Evolutionary conservation across 2,888 invertebrate species (phyloP), one percentile per base, ranked within the genome.

Genomic region (Aphodius granarius): DNA sequence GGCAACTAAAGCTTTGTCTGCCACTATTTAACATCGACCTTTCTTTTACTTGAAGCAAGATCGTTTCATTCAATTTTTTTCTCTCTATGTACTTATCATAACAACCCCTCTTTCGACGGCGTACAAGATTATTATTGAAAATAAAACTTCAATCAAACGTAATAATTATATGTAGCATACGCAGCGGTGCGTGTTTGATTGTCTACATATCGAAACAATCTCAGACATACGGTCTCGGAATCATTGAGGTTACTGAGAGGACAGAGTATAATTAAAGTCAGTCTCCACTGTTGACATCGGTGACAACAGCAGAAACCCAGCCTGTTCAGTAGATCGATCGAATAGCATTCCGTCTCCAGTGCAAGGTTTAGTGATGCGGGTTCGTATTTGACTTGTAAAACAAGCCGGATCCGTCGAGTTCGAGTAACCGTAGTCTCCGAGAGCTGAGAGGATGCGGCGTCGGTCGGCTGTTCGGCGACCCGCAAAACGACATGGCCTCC

Each of bases 401-500:
- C 43, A 43, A 43, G 43, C 43, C 43, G 43, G 43, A 43, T 43
- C 43, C 43, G 3, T 43, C 43, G 43, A 43, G 43, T 43, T 43
- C 43, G 43, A 43, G 43, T 9, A 43, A 43, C 43, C 13, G 43
- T 43, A 43, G 43, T 43, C 43, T 6, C 9, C 13, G 43, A 43
- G 43, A 43, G 43, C 43, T 43, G 43, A 43, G 43, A 13, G 43
- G 43, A 1, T 43, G n/a, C n/a, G 43, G 43, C 4, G 43, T 9
- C n/a, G 43, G 43, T 43, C 43, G 43, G 43, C 13, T 43, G 43
- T 43, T 43, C 77, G 77, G 78, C 73, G 76, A 79, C 78, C 79
- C 79, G 75, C 79, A 76, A 73, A 77, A 78, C 78, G 78, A 77
- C 78, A 79, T 78, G 78, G 75, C 77, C 76, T 75, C 71, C 76